Base-by-base conservation (phyloP, 2,797 vertebrate species). In the Melanotaenia pygmaea region DNA sequence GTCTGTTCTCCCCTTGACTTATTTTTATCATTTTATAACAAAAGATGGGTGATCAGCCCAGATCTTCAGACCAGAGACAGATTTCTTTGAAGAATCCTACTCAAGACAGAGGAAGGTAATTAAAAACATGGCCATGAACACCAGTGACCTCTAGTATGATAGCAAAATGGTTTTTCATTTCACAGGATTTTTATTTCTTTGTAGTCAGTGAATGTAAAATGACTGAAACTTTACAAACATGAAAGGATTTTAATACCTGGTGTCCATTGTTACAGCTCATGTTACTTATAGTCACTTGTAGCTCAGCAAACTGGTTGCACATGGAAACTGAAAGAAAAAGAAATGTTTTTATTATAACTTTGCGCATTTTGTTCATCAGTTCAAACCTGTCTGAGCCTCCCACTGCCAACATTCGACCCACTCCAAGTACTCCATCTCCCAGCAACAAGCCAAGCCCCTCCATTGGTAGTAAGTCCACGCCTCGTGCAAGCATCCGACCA, bases 321-420 rank as follows among this genome's bases (percentile, higher is more conserved):
- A 16, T 35, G n/a, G 22, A 22, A 53, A 53, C 3, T 13, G 22
- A 7, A 47, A 45, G 14, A 12, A 59, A 12, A 30, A 12, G 20
- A 16, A 40, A 43, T 30, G 13, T 2, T 18, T 1, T 47, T 12
- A 11, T 18, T 16, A 10, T 4, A 35, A 58, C 1, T 59, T 22
- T 43, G 22, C 1, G 34, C 3, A 35, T 1, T 72, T 63, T 81
- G 30, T 67, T 43, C 0, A 4, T 59, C 87, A 98, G 97, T 79
- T 95, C 96, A 53, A 97, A 95, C 76, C 88, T 95, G 64, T 96
- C 96, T 65, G 98, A 99, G 64, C 96, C 98, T 35, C 98, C 98
- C 47, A 99, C 98, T 45, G 98, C 98, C 70, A 99, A 99, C 84
- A 99, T 99, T 84, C 97, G 97, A 65, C 98, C 98, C 61, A 99